phyloP scores from a whole-genome alignment of 2,797 vertebrate species.

The Mus caroli region DNA sequence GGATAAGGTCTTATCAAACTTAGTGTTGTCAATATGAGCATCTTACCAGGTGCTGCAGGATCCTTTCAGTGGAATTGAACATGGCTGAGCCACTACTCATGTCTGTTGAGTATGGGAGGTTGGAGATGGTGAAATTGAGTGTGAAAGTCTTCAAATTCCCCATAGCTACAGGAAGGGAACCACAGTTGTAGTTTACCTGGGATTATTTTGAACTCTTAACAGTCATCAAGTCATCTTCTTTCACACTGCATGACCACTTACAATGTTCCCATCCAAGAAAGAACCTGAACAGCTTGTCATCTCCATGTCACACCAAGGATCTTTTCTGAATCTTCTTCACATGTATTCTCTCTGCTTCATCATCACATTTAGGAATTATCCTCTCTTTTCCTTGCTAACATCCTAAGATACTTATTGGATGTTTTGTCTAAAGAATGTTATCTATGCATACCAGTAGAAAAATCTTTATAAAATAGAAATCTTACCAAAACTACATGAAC shows the following conservation, averaged over 20 bases:
- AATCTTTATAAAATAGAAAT: neutral
- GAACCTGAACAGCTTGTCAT: neutral
- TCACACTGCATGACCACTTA: neutral
- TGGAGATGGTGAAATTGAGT: constrained; percentile 75
- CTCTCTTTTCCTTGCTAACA: neutral
- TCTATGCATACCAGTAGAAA: neutral
- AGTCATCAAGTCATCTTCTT: too few relatives aligned
- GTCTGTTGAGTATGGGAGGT: constrained; percentile 61
- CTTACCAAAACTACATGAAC: neutral
- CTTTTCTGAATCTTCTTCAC: neutral
- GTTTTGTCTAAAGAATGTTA: neutral
- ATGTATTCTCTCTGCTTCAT: neutral
- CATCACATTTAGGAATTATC: neutral
- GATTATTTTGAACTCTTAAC: neutral
- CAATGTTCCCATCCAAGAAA: neutral
- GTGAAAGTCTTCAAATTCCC: constrained; percentile 35
- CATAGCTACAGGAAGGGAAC: neutral
- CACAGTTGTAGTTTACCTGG: neutral
- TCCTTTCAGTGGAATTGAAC: constrained; percentile 82
- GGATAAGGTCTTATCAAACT: neutral
- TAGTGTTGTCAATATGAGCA: neutral
- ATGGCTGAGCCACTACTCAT: constrained; percentile 64
- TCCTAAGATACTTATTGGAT: neutral
- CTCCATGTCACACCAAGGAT: neutral
- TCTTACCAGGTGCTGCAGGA: constrained; percentile 76